Base-by-base conservation (phyloP, 2,113 vertebrate genomes). In the Passer montanus region DNA sequence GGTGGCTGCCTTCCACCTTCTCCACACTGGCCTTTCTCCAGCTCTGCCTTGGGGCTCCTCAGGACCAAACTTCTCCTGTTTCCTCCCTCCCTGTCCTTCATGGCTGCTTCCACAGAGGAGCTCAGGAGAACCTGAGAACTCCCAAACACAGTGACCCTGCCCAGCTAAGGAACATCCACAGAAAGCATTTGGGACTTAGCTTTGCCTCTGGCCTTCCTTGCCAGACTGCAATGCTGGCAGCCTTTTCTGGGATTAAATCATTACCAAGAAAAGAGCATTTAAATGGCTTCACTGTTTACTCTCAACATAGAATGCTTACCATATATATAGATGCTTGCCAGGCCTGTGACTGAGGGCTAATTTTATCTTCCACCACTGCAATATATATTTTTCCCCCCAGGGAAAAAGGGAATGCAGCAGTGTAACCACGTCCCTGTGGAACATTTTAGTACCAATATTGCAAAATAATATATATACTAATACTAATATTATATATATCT, bases 211-310 rank as follows among this genome's bases (percentile, higher is more conserved):
- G n/a, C 44, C 63, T 64, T 67, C 58, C 41, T 31, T 66, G 72
- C 50, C 10, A 5, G 41, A 63, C 50, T 62, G 44, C 55, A 81
- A 2, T 5, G 4, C 15, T 50, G 60, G 67, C 83, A 64, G 60
- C 37, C 37, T 20, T 43, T 64, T 90, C 82, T 67, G 10, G 2
- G 77, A 46, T 67, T 35, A 76, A 88, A 60, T 27, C n/a, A 43
- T 46, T 39, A 90, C 73, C 21, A 37, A 90, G 85, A 95, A 86
- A 90, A 66, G 46, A 75, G 28, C 67, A 80, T 78, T 87, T 85
- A 62, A 91, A 78, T 27, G n/a, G 47, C 35, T 80, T 86, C 23
- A 28, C 60, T 86, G 53, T 60, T 80, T 58, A 92, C 33, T 39
- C 67, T 64, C 72, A 73, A 5, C 4, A 24, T 4, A 37, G 47